phyloP scores from a whole-genome alignment of 2,888 invertebrate genomes.

The Machimus atricapillus region DNA sequence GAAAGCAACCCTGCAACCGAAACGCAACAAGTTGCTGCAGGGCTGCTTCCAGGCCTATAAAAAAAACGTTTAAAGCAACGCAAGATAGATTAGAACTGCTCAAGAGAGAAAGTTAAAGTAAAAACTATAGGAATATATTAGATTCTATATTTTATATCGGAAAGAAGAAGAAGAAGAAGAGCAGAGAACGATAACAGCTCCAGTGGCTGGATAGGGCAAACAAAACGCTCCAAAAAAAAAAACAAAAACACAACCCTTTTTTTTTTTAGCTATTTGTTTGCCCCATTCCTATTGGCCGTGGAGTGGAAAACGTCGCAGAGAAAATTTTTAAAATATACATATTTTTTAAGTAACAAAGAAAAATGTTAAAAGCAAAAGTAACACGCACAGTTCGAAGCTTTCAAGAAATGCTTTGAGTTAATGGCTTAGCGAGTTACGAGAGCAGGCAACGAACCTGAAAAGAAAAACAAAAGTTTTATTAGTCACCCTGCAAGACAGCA shows the following conservation, averaged over 20 bases:
- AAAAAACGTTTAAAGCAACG: neutral
- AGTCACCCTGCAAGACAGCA: neutral
- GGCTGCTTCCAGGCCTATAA: neutral
- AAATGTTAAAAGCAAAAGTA: constrained; percentile 10
- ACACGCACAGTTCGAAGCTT: constrained; percentile 34
- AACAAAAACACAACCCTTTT: no score
- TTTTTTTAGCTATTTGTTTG: neutral
- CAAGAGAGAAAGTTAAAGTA: neutral
- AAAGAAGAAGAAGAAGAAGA: neutral
- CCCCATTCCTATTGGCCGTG: neutral
- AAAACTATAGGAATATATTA: neutral
- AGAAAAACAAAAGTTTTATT: neutral
- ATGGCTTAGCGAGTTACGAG: constrained; percentile 36
- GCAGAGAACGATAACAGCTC: neutral
- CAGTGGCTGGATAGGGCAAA: neutral
- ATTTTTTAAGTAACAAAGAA: neutral
- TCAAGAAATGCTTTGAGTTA: constrained; percentile 27
- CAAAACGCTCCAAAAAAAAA: neutral
- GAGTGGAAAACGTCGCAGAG: neutral
- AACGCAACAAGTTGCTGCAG: neutral
- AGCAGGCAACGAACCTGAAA: constrained; percentile 45
- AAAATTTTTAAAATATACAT: neutral
- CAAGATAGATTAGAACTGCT: neutral
- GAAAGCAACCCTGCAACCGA: neutral
- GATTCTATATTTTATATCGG: neutral